A percentile compares a stretch with the other conserved stretches of the same genome.
Evolutionary conservation across 2,888 invertebrate genomes (phyloP).

Genomic region (Erynnis tages): DNA sequence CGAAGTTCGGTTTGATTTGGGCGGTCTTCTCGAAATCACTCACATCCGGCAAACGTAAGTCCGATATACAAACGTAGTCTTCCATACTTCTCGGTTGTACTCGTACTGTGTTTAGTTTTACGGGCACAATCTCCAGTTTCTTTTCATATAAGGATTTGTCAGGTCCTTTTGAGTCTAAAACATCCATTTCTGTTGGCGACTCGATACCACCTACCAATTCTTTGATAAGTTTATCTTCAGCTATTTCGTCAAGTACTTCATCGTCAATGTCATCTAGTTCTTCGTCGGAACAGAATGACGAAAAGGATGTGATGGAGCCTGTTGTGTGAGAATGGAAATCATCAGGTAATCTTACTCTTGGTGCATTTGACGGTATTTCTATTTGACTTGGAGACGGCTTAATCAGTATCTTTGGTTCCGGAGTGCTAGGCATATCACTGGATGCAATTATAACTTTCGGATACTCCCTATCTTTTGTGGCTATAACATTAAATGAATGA

Average conservation of each 20-base stretch:
- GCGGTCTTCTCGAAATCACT: constrained; percentile 63
- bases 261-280: constrained; percentile 55
- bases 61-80: constrained; percentile 65
- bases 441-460: constrained; percentile 79
- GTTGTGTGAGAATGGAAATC: constrained; percentile 63
- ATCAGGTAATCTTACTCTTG: constrained; percentile 75
- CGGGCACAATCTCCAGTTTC: constrained; percentile 71
- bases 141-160: constrained; percentile 63
- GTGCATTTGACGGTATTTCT: constrained; percentile 61
- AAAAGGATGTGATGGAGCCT: constrained; percentile 61
- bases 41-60: constrained; percentile 62
- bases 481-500: constrained; percentile 36
- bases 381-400: constrained; percentile 75
- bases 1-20: constrained; percentile 70
- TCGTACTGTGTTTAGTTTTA: constrained; percentile 60
- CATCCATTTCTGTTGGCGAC: constrained; percentile 60
- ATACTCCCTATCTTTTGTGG: constrained; percentile 52
- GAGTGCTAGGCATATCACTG: constrained; percentile 60
- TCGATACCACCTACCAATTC: constrained; percentile 73
- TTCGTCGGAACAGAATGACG: constrained; percentile 66
- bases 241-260: constrained; percentile 56
- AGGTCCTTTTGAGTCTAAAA: constrained; percentile 71
- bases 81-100: constrained; percentile 54
- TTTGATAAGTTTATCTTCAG: constrained; percentile 69
- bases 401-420: constrained; percentile 83